These are phyloP conservation scores for Thecophora atra DNA, from an alignment of 2,888 invertebrate genomes.

Conservation along the genomic window DNA sequence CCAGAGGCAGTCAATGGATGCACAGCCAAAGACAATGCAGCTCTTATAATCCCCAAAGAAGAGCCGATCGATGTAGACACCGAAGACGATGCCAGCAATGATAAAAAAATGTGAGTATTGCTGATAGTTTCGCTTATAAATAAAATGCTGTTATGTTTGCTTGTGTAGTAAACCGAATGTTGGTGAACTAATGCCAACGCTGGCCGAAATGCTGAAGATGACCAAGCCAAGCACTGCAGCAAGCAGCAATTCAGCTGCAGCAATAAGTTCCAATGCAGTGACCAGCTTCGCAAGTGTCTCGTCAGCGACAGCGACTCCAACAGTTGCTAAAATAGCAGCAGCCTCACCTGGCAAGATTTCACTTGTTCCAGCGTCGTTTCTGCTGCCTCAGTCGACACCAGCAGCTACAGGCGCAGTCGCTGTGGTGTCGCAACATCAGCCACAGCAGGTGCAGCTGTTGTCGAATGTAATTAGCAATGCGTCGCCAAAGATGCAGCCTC, in stretches of 20 bases:
- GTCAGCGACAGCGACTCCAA: slow-evolving; percentile 36
- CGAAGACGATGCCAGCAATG: slow-evolving; percentile 39
- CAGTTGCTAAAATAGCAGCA: slow-evolving; percentile 42
- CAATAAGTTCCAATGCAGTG: slow-evolving; percentile 23
- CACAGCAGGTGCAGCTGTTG: slow-evolving; percentile 41
- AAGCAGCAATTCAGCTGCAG: slow-evolving; percentile 43
- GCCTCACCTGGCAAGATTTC: slow-evolving; percentile 60
- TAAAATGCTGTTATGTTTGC: not conserved
- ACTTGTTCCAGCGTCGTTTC: slow-evolving; percentile 65
- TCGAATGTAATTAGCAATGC: slow-evolving; percentile 37
- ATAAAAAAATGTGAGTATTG: slow-evolving; percentile 22
- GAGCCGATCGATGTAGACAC: slow-evolving; percentile 65
- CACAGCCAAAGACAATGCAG: slow-evolving; percentile 40
- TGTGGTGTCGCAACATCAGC: not conserved
- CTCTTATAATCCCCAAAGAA: slow-evolving; percentile 58
- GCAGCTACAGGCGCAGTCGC: slow-evolving; percentile 25
- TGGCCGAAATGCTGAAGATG: slow-evolving; percentile 55
- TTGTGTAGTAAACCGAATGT: slow-evolving; percentile 21
- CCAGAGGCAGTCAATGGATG: no score
- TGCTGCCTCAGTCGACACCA: slow-evolving; percentile 58
- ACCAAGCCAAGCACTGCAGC: slow-evolving; percentile 49
- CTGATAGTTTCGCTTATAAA: not conserved
- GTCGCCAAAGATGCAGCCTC: slow-evolving; percentile 42
- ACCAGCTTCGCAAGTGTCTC: slow-evolving; percentile 34
- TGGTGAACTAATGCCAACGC: slow-evolving; percentile 47